Conservation (phyloP, 2,113 vertebrate species). For the Pseudopipra pipra region DNA sequence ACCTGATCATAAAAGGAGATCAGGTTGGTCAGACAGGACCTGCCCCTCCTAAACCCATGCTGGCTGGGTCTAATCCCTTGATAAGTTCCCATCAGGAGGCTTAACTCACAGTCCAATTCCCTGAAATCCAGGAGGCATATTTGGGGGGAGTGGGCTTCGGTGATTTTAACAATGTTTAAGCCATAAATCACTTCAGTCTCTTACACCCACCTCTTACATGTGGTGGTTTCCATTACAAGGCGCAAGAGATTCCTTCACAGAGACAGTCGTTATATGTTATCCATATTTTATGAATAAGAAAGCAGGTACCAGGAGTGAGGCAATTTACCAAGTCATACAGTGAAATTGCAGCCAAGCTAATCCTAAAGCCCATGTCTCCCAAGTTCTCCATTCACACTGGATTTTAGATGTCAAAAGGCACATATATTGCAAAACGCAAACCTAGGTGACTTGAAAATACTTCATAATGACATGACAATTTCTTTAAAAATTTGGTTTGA, state of each 20-base stretch:
- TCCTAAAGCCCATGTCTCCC: background rate
- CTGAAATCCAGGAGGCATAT: too few relatives aligned
- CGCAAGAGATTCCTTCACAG: background rate
- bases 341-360: background rate
- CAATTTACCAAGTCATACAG: background rate
- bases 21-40: too few relatives aligned
- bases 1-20: too few relatives aligned
- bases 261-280: background rate
- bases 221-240: background rate
- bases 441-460: background rate
- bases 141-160: too few relatives aligned
- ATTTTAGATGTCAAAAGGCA: background rate
- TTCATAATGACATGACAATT: background rate
- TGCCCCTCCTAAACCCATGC: too few relatives aligned
- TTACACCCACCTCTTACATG: background rate
- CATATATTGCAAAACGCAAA: background rate
- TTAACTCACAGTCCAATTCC: too few relatives aligned
- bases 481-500: background rate
- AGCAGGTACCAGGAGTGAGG: background rate
- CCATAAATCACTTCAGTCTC: too few relatives aligned
- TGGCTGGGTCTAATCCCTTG: too few relatives aligned
- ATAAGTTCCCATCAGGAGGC: too few relatives aligned
- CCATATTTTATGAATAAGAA: background rate
- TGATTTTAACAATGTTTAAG: too few relatives aligned
- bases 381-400: background rate